Conservation (phyloP, 2,888 invertebrate genomes). For the Melipona beecheii region DNA sequence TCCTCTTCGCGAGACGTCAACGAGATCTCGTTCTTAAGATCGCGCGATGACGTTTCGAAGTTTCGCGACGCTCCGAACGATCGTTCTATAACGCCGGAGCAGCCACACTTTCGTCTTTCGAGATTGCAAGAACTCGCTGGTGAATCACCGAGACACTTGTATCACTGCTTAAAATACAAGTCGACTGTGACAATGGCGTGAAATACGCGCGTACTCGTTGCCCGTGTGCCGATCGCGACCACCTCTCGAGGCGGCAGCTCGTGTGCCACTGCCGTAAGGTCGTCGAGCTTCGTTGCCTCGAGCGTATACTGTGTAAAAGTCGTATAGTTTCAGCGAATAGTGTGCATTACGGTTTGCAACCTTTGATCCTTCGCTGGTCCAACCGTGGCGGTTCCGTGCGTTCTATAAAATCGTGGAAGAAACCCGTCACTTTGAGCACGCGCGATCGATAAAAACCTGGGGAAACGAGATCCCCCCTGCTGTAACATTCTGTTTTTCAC, state of each 20-base stretch:
- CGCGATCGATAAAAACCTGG: conserved; percentile 42
- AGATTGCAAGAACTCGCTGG: neutral
- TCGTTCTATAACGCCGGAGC: neutral
- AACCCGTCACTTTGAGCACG: conserved; percentile 39
- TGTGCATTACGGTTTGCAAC: conserved; percentile 38
- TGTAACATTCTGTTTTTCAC: conserved; percentile 2
- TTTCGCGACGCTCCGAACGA: neutral
- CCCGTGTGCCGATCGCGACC: conserved; percentile 58
- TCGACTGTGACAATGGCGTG: conserved; percentile 9
- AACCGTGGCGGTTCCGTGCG: conserved; percentile 29
- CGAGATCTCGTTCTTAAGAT: neutral
- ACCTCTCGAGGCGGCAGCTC: conserved; percentile 65
- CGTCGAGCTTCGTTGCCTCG: conserved; percentile 65
- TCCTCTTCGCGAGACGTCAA: neutral
- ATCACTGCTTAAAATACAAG: conserved; percentile 24
- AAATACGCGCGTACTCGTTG: conserved; percentile 4
- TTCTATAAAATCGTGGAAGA: conserved; percentile 48
- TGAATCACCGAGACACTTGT: conserved; percentile 18
- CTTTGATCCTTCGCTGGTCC: conserved; percentile 32
- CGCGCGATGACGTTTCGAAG: neutral
- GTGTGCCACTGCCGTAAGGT: conserved; percentile 64
- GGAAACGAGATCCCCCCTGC: conserved; percentile 6
- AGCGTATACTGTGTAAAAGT: conserved; percentile 52
- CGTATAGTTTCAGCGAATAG: conserved; percentile 45
- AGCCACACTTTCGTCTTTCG: no score